Evolutionary conservation across 37 sponge, comb jelly and placozoan species (phyloP), one percentile per base, ranked within the genome.

Genomic region (Haliclona indistincta): DNA sequence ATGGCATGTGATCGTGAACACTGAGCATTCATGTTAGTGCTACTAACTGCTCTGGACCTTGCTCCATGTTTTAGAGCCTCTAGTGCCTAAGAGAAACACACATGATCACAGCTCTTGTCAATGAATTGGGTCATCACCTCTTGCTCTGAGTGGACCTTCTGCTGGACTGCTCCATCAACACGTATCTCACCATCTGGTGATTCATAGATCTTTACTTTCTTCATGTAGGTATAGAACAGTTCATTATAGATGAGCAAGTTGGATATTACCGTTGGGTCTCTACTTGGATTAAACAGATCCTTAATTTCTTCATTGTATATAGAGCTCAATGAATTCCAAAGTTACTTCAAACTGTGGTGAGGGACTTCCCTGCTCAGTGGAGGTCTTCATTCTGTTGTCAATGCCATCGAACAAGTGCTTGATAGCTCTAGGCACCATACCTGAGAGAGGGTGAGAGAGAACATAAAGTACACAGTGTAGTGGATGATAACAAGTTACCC

Each of bases 1-100:
- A 96, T 93, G 38, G 97, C 97, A 73, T 96, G 97, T 22, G 94
- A 93, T 38, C 97, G 64, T 38, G 94, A 94, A 0, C 94, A 96
- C 80, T 96, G 94, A 41, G 97, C 91, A 61, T 96, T 96, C 97
- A 96, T 93, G 55, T 86, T 85, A 15, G 97, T 96, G 63, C 91
- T 90, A 36, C 87, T 94, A 23, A 89, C 89, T 30, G 78, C 90
- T 0, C 97, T 80, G 8, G 74, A 78, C 43, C 90, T 67, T 47
- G 97, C 91, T 52, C 91, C 97, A 20, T 80, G 45, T 64, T 86
- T 88, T 42, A 96, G 73, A 52, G 70, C 63, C 3, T 65, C 71
- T 33, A 90, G 55, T 10, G 94, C 94, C 94, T 96, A 62, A 1
- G 30, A 38, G 44, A 22, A 47, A 17, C n/a, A n/a, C n/a, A n/a